Percentiles rank a stretch among this genome's conserved stretches.
Evolutionary conservation across 2,113 vertebrate genomes (phyloP).

Genomic region (Carassius carassius): DNA sequence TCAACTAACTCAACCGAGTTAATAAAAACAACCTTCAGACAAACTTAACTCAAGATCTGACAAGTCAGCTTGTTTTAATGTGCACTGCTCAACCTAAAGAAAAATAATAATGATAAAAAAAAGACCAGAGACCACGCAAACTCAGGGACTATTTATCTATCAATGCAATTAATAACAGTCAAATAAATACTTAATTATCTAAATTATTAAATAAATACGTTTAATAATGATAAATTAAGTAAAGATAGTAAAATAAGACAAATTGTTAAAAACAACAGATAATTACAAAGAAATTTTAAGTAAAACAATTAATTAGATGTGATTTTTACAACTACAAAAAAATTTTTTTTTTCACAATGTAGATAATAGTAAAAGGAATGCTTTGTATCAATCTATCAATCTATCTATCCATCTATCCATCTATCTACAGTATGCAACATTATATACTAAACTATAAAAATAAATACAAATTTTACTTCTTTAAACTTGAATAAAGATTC

Average conservation of each 20-base stretch:
- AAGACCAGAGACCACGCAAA: background rate
- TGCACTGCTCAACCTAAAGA: background rate
- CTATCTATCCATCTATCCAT: too few species aligned
- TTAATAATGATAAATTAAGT: background rate
- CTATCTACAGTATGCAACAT: too few species aligned
- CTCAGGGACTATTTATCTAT: background rate
- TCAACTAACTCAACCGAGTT: slow-evolving; percentile 14
- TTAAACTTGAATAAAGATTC: too few species aligned
- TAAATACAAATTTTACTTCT: too few species aligned
- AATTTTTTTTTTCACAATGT: too few species aligned
- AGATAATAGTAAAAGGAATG: too few species aligned
- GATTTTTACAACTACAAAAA: too few species aligned
- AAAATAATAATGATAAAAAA: background rate
- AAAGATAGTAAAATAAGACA: too few species aligned
- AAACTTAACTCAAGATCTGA: background rate
- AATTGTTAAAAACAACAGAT: background rate
- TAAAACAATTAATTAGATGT: too few species aligned
- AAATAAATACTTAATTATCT: background rate
- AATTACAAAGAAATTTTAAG: background rate
- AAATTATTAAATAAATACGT: background rate
- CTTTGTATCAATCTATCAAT: too few species aligned
- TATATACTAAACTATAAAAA: too few species aligned
- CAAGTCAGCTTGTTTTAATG: background rate
- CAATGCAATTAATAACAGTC: background rate
- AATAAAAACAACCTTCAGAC: slow-evolving; percentile 13